Evolutionary conservation across 2,797 vertebrate genomes (phyloP).

Genomic region (Hirundo rustica): DNA sequence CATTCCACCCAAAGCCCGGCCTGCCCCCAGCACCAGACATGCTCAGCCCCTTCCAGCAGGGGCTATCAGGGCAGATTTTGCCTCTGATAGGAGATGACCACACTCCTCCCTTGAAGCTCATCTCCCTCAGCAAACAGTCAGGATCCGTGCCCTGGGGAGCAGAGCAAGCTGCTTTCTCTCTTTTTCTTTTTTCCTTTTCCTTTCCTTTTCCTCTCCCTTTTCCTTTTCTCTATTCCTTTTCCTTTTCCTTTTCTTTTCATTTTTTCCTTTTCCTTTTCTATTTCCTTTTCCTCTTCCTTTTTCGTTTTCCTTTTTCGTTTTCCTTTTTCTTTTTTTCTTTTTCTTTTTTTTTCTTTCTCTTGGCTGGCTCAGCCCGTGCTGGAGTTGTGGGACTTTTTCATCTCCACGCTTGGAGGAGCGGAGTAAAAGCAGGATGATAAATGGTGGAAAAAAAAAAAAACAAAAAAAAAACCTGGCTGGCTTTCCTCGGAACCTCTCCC

Average conservation of each 20-base stretch:
- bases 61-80: neutral
- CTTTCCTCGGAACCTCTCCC: slow-evolving; percentile 15
- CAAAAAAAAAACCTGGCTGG: neutral
- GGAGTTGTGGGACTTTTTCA: slow-evolving; percentile 48
- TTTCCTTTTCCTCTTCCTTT: no score
- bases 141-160: neutral
- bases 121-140: neutral
- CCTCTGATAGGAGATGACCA: neutral
- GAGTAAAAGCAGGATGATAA: slow-evolving; percentile 2
- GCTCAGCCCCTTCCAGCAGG: neutral
- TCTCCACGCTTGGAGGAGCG: neutral
- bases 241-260: neutral
- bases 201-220: no score
- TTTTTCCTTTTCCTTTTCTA: no score
- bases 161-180: neutral
- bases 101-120: neutral
- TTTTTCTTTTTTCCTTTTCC: no score
- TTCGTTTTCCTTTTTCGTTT: no score
- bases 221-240: no score
- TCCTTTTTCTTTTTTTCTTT: no score
- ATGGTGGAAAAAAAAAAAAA: slow-evolving; percentile 39
- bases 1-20: neutral
- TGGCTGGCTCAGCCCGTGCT: slow-evolving; percentile 17
- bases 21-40: neutral
- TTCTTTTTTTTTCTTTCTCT: slow-evolving; percentile 21